Conservation (phyloP, 2,113 vertebrate species). For the Butorides virescens region DNA sequence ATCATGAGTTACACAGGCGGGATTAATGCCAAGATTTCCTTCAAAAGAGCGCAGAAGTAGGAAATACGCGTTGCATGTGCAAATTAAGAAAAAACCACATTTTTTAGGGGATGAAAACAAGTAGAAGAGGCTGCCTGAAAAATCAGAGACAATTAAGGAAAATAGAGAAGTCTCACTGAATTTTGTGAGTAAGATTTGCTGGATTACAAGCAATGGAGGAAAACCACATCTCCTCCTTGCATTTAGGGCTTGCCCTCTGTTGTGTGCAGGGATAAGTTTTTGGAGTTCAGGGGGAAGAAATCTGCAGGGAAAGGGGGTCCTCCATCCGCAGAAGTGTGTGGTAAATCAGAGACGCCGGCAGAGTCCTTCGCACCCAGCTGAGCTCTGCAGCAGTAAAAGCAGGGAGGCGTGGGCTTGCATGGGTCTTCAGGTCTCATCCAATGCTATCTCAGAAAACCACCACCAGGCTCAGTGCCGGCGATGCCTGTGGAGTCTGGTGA, state of each 20-base stretch:
- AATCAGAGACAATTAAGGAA: background rate
- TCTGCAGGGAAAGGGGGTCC: background rate
- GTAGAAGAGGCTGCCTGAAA: background rate
- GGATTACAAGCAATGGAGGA: background rate
- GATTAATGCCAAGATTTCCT: background rate
- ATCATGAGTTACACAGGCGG: background rate
- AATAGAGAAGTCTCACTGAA: background rate
- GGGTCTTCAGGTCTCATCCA: background rate
- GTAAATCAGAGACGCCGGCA: background rate
- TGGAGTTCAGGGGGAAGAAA: background rate
- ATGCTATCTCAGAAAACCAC: background rate
- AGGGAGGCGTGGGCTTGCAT: background rate
- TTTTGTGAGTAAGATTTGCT: background rate
- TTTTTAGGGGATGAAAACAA: background rate
- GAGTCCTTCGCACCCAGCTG: background rate
- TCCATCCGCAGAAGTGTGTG: background rate
- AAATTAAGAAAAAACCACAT: background rate
- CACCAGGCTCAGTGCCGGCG: accelerated
- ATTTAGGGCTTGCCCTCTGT: too few relatives aligned
- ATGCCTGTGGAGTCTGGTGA: background rate
- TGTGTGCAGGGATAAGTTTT: background rate
- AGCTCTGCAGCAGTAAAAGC: background rate
- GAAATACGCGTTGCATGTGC: background rate
- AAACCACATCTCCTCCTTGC: background rate
- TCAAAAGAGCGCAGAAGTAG: background rate